Percentiles rank a stretch among this genome's conserved stretches.
Evolutionary conservation across 2,888 invertebrate species (phyloP).

Genomic region (Macropis europaea): DNA sequence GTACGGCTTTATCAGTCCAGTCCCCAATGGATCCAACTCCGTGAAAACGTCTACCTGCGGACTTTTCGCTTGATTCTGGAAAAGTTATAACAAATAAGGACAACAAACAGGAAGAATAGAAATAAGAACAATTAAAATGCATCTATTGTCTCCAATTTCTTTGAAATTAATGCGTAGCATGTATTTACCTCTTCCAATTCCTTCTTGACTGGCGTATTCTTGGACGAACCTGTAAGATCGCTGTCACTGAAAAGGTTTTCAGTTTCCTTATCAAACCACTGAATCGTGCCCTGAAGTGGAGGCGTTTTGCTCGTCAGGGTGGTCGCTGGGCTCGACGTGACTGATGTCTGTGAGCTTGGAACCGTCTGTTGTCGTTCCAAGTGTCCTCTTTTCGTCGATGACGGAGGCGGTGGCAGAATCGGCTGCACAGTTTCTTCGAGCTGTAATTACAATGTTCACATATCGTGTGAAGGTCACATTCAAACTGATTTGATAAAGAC

Average conservation of each 20-base stretch:
- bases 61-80: constrained; percentile 67
- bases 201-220: constrained; percentile 69
- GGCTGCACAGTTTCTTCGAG: constrained; percentile 75
- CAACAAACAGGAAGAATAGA: background rate
- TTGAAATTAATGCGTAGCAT: background rate
- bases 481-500: background rate
- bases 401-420: constrained; percentile 76
- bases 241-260: constrained; percentile 80
- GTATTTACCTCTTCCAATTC: constrained; percentile 71
- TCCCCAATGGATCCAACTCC: constrained; percentile 95
- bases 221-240: constrained; percentile 70
- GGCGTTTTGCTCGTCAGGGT: constrained; percentile 72
- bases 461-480: background rate
- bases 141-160: too few species aligned
- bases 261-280: constrained; percentile 81
- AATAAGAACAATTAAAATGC: too few species aligned
- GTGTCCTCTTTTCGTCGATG: constrained; percentile 74
- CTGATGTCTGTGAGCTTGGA: constrained; percentile 68
- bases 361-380: constrained; percentile 75
- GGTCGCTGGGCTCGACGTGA: constrained; percentile 73
- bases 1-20: constrained; percentile 94
- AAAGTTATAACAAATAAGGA: background rate
- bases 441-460: constrained; percentile 44
- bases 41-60: constrained; percentile 90
- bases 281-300: constrained; percentile 73